Percentiles rank a stretch among this genome's conserved stretches.
Evolutionary conservation across 2,797 vertebrate genomes (phyloP).

Genomic region (Dermochelys coriacea): DNA sequence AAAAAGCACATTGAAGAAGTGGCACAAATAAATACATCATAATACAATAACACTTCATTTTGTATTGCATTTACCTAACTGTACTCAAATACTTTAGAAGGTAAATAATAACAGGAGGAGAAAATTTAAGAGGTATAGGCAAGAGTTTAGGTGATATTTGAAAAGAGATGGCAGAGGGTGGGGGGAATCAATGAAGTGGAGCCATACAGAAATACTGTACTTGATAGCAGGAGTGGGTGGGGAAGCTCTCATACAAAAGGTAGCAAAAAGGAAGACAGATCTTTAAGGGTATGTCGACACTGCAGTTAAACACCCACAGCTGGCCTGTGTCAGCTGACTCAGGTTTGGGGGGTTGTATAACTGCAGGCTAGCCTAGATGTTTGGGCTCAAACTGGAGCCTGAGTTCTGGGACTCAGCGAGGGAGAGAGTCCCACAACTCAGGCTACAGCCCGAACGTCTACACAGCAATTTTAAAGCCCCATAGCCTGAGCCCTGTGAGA

Average conservation of each 20-base stretch:
- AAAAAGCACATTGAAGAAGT: neutral
- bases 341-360: no score
- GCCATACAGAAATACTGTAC: neutral
- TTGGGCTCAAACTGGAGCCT: no score
- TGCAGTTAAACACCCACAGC: no score
- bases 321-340: no score
- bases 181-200: rapidly evolving
- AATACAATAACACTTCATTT: neutral
- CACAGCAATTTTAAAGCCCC: no score
- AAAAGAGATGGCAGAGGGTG: neutral
- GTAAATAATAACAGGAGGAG: no score
- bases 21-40: neutral
- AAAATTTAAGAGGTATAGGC: neutral
- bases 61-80: neutral
- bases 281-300: neutral
- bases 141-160: neutral
- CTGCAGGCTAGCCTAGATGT: no score
- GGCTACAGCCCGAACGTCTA: no score
- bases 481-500: no score
- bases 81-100: no score
- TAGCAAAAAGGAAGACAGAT: neutral
- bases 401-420: no score
- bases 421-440: no score
- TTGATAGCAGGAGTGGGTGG: neutral
- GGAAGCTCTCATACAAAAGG: neutral